These are phyloP conservation scores for Idris sp. DNA, from an alignment of 1,140 invertebrate species.

Conservation along the genomic window DNA sequence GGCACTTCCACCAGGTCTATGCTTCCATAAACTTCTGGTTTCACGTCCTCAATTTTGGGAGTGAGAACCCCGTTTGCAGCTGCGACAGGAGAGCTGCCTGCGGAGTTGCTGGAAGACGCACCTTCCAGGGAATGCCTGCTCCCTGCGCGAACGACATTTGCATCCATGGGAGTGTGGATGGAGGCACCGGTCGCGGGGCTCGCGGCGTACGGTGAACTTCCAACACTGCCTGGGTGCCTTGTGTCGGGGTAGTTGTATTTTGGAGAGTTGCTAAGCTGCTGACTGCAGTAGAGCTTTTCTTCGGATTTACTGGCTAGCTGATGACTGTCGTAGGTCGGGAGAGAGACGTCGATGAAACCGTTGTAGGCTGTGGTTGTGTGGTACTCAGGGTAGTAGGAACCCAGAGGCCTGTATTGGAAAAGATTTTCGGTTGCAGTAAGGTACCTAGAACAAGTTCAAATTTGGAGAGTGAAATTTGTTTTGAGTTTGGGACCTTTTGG, in stretches of 20 bases:
- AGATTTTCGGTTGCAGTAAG: conserved; percentile 88
- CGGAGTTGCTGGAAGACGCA: conserved; percentile 78
- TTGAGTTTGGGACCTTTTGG: too few species aligned
- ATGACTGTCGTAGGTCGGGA: conserved; percentile 78
- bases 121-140: conserved; percentile 80
- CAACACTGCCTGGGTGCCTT: conserved; percentile 77
- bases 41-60: conserved; percentile 83
- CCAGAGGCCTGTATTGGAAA: conserved; percentile 89
- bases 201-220: conserved; percentile 74
- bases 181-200: conserved; percentile 73
- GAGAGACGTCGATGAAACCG: conserved; percentile 80
- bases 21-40: conserved; percentile 77
- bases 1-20: conserved; percentile 76
- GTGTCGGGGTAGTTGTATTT: conserved; percentile 76
- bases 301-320: conserved; percentile 79
- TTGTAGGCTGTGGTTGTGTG: conserved; percentile 80
- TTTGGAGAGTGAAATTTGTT: too few species aligned
- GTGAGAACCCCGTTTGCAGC: conserved; percentile 79
- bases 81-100: conserved; percentile 79
- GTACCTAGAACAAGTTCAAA: conserved; percentile 80
- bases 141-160: conserved; percentile 71
- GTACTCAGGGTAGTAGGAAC: conserved; percentile 88
- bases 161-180: conserved; percentile 70
- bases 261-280: conserved; percentile 78
- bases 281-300: conserved; percentile 82